These are phyloP conservation scores for Balanococcus diminutus DNA, from an alignment of 2,888 invertebrate species.

Conservation along the genomic window DNA sequence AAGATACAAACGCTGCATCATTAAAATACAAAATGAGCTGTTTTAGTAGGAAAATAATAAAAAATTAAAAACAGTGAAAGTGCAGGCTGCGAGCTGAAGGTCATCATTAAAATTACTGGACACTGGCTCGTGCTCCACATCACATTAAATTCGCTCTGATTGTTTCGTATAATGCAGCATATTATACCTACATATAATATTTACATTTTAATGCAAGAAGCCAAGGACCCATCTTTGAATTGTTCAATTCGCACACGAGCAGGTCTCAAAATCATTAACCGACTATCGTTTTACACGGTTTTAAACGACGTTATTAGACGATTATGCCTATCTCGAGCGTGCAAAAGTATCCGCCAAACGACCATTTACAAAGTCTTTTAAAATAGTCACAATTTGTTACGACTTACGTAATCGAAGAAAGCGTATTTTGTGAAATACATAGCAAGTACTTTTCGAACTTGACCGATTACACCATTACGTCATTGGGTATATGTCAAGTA, in stretches of 20 bases:
- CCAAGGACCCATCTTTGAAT: not conserved
- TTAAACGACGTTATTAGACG: not conserved
- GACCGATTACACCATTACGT: not conserved
- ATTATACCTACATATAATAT: no score
- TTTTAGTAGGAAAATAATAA: no score
- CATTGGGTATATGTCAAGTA: not conserved
- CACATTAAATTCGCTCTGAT: constrained; percentile 22
- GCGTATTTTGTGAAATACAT: not conserved
- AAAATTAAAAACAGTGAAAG: constrained; percentile 2
- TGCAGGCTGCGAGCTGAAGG: not conserved
- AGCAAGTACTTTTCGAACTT: not conserved
- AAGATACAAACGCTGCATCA: not conserved
- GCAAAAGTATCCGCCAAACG: not conserved
- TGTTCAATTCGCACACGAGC: no score
- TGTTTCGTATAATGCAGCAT: no score
- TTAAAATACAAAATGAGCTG: no score
- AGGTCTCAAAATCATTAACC: no score
- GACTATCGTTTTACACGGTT: not conserved
- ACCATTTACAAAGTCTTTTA: not conserved
- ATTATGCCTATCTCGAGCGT: not conserved
- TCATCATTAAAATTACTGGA: not conserved
- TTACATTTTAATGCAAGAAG: not conserved
- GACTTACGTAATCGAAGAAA: not conserved
- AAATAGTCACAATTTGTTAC: not conserved
- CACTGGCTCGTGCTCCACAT: not conserved